Base-by-base conservation (phyloP, 2,888 invertebrate species). In the Chesias legatella region DNA sequence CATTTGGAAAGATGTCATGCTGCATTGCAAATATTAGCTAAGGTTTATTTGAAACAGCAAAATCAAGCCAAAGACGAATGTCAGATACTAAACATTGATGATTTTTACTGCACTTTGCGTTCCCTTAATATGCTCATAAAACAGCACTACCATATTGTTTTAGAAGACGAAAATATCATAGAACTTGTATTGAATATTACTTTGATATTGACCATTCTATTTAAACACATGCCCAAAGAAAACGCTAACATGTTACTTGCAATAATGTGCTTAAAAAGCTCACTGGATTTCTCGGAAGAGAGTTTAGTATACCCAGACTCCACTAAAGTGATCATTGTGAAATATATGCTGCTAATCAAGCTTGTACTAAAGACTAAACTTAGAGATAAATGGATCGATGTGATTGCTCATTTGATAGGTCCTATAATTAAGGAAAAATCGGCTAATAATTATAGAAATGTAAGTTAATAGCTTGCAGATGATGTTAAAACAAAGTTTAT, bases 1-100 rank as follows among this genome's bases (percentile, higher is more conserved):
- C 69, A 80, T 56, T 63, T 88, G 27, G 58, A 71, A 40, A 76
- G 67, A 58, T 67, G 67, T 48, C 48, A 53, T 8, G 60, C 63
- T 35, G 72, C 70, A 5, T 53, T 88, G 21, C 51, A 51, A 29
- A 72, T 85, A 51, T 41, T 86, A 17, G 66, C 69, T 33, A 57
- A 60, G 46, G 69, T 76, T 23, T 51, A 42, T 10, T 43, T 73
- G 33, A 48, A 61, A 37, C 39, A 33, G 10, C 56, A 55, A 34
- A 58, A 36, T 38, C 10, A 33, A n/a, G 31, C 22, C 1, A 22
- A 44, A 1, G 33, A 53, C 21, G 33, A 36, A 6, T 33, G 41
- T 21, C 31, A 33, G 8, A 26, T 73, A 10, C 24, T 78, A 7
- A 44, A 43, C 5, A 58, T 65, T 44, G 56, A 55, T 11, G 53